Percentiles rank a stretch among this genome's conserved stretches.
Evolutionary conservation across 2,113 vertebrate species (phyloP).

Genomic region (Galemys pyrenaicus): DNA sequence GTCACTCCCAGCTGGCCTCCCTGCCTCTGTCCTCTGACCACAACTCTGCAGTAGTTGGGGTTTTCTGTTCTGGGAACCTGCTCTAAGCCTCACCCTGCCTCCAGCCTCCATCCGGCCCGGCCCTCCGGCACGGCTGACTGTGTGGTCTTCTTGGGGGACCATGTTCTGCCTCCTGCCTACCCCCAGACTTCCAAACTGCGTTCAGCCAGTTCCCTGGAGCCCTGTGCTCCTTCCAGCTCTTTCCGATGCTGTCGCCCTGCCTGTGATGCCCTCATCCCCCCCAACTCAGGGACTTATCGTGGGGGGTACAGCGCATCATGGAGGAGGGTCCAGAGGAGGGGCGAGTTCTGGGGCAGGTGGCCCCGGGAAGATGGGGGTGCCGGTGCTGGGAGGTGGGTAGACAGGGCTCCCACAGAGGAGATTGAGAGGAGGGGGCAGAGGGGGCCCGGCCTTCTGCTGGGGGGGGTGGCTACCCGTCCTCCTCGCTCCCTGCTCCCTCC

Average conservation of each 20-base stretch:
- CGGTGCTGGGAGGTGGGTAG: rapidly evolving
- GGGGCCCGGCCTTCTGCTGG: rapidly evolving
- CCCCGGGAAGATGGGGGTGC: rapidly evolving
- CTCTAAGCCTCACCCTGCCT: neutral
- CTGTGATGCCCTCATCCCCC: neutral
- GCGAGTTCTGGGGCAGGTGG: rapidly evolving
- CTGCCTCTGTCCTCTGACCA: neutral
- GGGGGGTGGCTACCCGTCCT: rapidly evolving
- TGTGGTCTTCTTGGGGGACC: neutral
- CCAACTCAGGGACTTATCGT: neutral
- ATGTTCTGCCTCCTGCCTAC: rapidly evolving
- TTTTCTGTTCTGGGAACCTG: neutral
- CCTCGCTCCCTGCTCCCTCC: neutral
- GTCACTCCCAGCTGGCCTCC: neutral
- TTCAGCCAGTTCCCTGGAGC: no score
- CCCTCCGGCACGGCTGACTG: neutral
- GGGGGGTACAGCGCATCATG: no score
- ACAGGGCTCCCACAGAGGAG: neutral
- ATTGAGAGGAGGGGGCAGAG: neutral
- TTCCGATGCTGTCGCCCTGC: neutral
- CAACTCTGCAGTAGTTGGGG: rapidly evolving
- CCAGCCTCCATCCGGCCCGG: no score
- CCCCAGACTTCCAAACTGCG: neutral
- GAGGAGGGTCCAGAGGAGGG: neutral
- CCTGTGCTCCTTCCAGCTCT: neutral